Evolutionary conservation across 2,797 vertebrate species (phyloP).

Genomic region (Microtus agrestis): DNA sequence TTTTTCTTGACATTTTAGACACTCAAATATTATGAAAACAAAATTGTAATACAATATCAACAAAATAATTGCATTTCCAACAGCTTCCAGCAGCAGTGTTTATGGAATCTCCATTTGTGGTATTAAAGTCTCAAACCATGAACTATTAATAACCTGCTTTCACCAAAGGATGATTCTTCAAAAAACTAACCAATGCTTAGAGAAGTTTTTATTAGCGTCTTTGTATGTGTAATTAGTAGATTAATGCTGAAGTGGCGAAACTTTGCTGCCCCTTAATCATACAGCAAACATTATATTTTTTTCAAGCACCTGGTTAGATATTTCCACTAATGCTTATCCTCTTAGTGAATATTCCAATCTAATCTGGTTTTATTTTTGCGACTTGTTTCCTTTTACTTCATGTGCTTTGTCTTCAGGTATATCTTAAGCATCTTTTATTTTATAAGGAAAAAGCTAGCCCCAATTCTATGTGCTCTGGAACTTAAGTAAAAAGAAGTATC

Average conservation of each 20-base stretch:
- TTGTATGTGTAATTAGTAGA: background rate
- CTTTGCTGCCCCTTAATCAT: background rate
- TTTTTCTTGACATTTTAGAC: background rate
- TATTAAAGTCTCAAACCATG: constrained; percentile 38
- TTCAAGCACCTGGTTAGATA: background rate
- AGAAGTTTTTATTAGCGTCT: background rate
- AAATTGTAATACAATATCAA: constrained; percentile 25
- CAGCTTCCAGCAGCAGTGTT: background rate
- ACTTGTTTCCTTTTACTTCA: background rate
- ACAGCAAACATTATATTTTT: background rate
- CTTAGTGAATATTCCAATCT: constrained; percentile 36
- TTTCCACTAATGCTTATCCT: constrained; percentile 4
- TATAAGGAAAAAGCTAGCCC: background rate
- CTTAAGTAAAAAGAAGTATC: background rate
- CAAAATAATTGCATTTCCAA: background rate
- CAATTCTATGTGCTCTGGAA: background rate
- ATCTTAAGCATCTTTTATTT: background rate
- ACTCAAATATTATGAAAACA: constrained; percentile 17
- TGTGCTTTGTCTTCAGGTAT: background rate
- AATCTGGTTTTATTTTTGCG: background rate
- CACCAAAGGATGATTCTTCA: background rate
- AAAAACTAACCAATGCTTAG: background rate
- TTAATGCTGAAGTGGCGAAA: background rate
- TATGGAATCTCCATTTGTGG: background rate
- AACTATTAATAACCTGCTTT: background rate